A percentile compares a stretch with the other conserved stretches of the same genome.
Evolutionary conservation across 92 coral and sea anemone species (phyloP).

Genomic region (Epizoanthus rinbou): DNA sequence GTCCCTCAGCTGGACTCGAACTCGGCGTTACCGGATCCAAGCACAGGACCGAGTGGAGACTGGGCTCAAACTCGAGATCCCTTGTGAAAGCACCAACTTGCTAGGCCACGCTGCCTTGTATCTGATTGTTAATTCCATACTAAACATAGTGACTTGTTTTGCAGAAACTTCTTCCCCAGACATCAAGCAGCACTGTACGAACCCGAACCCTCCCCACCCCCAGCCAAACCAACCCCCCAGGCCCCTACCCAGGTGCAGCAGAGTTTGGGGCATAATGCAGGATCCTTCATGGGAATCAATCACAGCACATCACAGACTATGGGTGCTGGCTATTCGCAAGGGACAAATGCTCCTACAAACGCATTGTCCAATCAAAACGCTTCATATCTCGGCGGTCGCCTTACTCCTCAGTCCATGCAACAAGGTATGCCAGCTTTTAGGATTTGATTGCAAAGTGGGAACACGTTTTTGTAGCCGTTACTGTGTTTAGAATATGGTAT

Average conservation of each 20-base stretch:
- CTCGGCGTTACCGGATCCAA: too few relatives aligned
- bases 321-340: slow-evolving; percentile 26
- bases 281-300: slow-evolving; percentile 59
- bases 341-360: slow-evolving; percentile 33
- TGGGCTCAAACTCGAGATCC: too few relatives aligned
- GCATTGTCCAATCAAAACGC: slow-evolving; percentile 49
- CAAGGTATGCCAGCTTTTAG: slow-evolving; percentile 61
- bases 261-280: slow-evolving; percentile 49
- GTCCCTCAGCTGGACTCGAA: too few relatives aligned
- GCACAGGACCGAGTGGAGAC: too few relatives aligned
- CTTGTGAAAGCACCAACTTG: too few relatives aligned
- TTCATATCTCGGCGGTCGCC: slow-evolving; percentile 71
- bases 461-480: too few relatives aligned
- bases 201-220: slow-evolving; percentile 68
- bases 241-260: slow-evolving; percentile 46
- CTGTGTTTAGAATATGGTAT: too few relatives aligned
- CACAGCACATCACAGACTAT: slow-evolving; percentile 50
- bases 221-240: slow-evolving; percentile 54
- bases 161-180: slow-evolving; percentile 95
- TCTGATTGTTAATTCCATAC: neutral
- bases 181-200: slow-evolving; percentile 82
- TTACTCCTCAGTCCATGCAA: slow-evolving; percentile 83
- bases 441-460: neutral
- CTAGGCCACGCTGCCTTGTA: too few relatives aligned
- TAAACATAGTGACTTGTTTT: neutral